Evolutionary conservation across 1,140 invertebrate species (phyloP).

Genomic region (Littorina saxatilis): DNA sequence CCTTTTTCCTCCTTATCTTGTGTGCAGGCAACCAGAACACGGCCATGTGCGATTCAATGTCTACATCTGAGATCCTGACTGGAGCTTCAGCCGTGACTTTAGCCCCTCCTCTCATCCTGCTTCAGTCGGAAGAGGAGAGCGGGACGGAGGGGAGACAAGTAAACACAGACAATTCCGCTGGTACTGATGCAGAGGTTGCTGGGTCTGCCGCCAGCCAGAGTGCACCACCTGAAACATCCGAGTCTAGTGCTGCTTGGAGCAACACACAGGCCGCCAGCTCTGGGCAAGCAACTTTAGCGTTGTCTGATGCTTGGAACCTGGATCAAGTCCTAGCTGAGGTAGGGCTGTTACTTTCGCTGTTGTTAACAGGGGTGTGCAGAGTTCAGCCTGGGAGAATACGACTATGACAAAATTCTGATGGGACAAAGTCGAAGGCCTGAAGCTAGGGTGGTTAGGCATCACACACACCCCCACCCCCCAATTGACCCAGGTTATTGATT

Average conservation of each 20-base stretch:
- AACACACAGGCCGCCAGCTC: no score
- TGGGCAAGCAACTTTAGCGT: no score
- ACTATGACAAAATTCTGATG: no score
- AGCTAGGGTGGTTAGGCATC: no score
- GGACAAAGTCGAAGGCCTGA: no score
- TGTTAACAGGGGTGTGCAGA: background rate
- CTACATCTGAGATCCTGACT: constrained; percentile 19
- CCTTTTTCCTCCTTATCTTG: no score
- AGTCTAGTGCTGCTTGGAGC: no score
- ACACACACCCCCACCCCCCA: no score
- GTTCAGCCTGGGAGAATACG: no score
- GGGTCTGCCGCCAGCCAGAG: background rate
- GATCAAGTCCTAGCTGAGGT: background rate
- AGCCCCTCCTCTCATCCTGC: constrained; percentile 22
- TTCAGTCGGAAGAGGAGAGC: constrained; percentile 31
- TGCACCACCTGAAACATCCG: background rate
- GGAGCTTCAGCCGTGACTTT: constrained; percentile 25
- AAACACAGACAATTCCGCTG: no score
- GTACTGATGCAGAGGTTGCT: background rate
- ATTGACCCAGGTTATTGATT: no score
- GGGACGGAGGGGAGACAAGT: background rate
- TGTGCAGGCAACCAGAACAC: background rate
- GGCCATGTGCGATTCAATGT: constrained; percentile 24
- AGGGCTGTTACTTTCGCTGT: background rate
- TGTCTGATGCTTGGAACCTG: background rate